These are phyloP conservation scores for Mallotus villosus DNA, from an alignment of 2,797 vertebrate species.

Conservation along the genomic window DNA sequence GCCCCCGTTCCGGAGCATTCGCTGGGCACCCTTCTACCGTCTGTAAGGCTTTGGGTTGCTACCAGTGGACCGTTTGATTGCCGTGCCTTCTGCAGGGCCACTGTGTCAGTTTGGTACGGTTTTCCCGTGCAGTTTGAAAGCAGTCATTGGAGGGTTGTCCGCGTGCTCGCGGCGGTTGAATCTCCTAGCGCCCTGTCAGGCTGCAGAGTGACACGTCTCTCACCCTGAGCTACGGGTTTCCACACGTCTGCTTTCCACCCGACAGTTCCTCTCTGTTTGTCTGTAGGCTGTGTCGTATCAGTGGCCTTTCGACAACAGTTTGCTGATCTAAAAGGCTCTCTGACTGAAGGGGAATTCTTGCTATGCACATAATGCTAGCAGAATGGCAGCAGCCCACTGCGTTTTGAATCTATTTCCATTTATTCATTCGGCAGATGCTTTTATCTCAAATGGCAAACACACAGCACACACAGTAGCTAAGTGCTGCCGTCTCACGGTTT, in stretches of 20 bases:
- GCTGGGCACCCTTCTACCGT: no score
- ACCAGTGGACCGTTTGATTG: neutral
- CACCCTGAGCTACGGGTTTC: slow-evolving; percentile 52
- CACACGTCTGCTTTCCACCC: slow-evolving; percentile 52
- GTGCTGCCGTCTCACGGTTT: no score
- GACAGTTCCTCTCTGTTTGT: slow-evolving; percentile 39
- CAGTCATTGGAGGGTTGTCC: slow-evolving; percentile 37
- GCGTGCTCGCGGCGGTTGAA: slow-evolving; percentile 42
- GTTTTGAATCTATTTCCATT: neutral
- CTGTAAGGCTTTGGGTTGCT: no score
- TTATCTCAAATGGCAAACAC: no score
- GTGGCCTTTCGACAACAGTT: slow-evolving; percentile 21
- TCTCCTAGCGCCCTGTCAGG: slow-evolving; percentile 46
- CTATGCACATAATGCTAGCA: neutral
- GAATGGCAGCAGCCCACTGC: neutral
- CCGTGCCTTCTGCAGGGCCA: neutral
- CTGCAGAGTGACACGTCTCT: slow-evolving; percentile 39
- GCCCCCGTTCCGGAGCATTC: no score
- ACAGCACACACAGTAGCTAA: no score
- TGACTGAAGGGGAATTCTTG: neutral
- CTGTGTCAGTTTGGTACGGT: neutral
- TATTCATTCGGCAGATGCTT: no score
- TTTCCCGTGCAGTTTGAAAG: slow-evolving; percentile 57
- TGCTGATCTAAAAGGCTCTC: slow-evolving; percentile 25
- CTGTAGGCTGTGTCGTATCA: slow-evolving; percentile 36